Evolutionary conservation across 2,113 vertebrate genomes (phyloP).

Genomic region (Martes martes): DNA sequence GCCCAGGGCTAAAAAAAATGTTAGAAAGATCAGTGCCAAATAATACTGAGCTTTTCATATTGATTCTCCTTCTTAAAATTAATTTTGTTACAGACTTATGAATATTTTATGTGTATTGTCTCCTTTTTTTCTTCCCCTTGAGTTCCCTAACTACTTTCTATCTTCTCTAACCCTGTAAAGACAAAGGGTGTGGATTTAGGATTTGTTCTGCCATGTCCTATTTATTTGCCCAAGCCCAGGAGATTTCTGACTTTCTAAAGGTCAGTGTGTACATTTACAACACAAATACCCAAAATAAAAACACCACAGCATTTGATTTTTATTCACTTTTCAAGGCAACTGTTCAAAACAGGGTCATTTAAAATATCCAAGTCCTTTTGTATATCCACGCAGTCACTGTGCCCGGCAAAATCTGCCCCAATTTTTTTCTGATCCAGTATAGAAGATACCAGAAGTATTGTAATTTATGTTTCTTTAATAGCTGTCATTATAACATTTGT

Average conservation of each 20-base stretch:
- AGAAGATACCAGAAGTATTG: background rate
- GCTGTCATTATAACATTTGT: background rate
- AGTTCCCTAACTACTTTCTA: background rate
- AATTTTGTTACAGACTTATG: conserved; percentile 37
- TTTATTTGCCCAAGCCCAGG: background rate
- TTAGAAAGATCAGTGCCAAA: conserved; percentile 8
- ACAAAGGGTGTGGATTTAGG: background rate
- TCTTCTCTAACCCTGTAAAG: background rate
- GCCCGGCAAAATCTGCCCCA: background rate
- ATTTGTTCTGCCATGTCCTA: background rate
- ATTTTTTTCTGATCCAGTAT: background rate
- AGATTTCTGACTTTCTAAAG: conserved; percentile 36
- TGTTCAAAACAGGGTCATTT: background rate
- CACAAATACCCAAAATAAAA: conserved; percentile 17
- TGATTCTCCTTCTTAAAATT: conserved; percentile 54
- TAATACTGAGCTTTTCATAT: background rate
- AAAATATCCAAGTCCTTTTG: background rate
- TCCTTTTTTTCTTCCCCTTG: background rate
- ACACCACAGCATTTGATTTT: background rate
- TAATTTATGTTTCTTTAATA: background rate
- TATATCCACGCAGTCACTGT: background rate
- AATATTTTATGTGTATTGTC: conserved; percentile 49
- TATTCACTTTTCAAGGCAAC: conserved; percentile 13
- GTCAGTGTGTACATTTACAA: background rate
- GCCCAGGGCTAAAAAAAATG: background rate